Percentiles rank a stretch among this genome's conserved stretches.
These are phyloP conservation scores for Ciona savignyi DNA, from an alignment of 23 tunicate genomes.

Conservation along the genomic window DNA sequence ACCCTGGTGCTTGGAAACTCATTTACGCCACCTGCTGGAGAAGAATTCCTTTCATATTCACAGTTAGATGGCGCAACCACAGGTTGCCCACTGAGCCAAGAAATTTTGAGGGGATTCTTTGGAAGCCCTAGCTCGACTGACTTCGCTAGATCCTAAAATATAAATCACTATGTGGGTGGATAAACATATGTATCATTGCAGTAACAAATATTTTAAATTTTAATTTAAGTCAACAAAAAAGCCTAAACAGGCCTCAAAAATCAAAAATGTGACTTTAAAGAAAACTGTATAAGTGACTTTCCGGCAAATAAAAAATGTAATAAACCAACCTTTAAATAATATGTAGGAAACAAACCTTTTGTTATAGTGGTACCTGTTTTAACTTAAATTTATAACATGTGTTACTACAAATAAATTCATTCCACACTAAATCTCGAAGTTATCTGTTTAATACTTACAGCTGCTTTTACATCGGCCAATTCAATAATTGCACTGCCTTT, in stretches of 20 bases:
- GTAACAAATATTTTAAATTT: too few relatives aligned
- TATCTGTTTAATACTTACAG: conserved; percentile 24
- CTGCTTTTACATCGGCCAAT: conserved; percentile 22
- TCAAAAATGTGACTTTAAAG: too few relatives aligned
- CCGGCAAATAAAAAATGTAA: background rate
- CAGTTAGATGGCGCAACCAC: conserved; percentile 9
- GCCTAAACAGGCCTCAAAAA: background rate
- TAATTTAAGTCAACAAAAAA: too few relatives aligned
- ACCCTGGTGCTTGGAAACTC: background rate
- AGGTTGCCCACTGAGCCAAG: conserved; percentile 59
- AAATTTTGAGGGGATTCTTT: conserved; percentile 45
- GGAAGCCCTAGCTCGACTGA: conserved; percentile 47
- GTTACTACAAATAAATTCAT: too few relatives aligned
- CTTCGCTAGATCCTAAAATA: conserved; percentile 24
- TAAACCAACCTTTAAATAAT: too few relatives aligned
- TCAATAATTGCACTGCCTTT: conserved; percentile 61
- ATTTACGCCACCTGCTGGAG: background rate
- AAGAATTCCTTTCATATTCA: background rate
- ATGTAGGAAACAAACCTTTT: too few relatives aligned
- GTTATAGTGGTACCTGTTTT: too few relatives aligned
- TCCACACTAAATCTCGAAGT: too few relatives aligned
- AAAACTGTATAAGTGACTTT: background rate
- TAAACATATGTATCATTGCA: too few relatives aligned
- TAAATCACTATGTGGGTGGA: too few relatives aligned
- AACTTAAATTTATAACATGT: too few relatives aligned